phyloP scores from a whole-genome alignment of 1,140 invertebrate species.

The Nasonia giraulti region DNA sequence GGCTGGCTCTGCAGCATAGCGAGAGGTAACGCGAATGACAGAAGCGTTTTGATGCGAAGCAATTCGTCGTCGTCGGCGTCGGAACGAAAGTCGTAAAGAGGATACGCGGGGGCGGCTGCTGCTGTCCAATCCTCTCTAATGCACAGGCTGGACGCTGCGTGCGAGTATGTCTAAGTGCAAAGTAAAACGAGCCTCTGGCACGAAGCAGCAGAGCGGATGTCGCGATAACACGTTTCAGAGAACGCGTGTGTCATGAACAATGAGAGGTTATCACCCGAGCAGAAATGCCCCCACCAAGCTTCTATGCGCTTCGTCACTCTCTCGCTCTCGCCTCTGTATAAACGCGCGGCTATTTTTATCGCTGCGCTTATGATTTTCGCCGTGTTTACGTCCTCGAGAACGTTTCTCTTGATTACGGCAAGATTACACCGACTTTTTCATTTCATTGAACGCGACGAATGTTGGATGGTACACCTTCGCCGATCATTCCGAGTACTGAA shows the following conservation, averaged over 20 bases:
- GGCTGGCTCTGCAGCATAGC: not conserved
- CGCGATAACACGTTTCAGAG: conserved; percentile 50
- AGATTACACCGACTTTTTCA: no score
- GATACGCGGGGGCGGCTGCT: not conserved
- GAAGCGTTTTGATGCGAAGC: not conserved
- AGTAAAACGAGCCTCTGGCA: conserved; percentile 28
- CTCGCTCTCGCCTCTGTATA: not conserved
- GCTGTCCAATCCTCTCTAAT: conserved; percentile 21
- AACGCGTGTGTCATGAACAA: conserved; percentile 51
- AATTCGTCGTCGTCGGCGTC: conserved; percentile 7
- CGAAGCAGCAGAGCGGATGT: conserved; percentile 40
- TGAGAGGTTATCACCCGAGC: conserved; percentile 44
- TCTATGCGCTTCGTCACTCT: not conserved
- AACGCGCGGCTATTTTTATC: not conserved
- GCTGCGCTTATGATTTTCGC: not conserved
- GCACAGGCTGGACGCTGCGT: not conserved
- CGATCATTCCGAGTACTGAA: not conserved
- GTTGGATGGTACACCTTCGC: no score
- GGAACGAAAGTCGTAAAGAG: conserved; percentile 26
- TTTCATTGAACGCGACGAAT: no score
- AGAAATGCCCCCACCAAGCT: not conserved
- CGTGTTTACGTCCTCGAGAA: no score
- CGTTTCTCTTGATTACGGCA: no score
- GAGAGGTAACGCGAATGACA: not conserved
- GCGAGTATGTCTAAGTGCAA: not conserved